Base-by-base conservation (phyloP, 2,113 vertebrate genomes). In the Ciconia stormi region DNA sequence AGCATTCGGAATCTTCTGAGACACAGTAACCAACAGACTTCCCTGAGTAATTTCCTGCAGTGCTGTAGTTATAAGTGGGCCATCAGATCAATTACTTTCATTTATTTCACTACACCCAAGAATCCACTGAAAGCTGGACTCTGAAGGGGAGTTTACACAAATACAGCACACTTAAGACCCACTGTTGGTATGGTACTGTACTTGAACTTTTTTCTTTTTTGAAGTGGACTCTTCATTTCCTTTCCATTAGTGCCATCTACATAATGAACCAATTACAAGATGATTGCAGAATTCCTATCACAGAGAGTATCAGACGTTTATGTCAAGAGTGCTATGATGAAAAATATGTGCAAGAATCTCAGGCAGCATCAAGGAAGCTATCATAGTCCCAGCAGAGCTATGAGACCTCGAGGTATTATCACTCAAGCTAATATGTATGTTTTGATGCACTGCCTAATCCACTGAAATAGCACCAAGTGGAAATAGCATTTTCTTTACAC, bases 361-460 rank as follows among this genome's bases (percentile, higher is more conserved):
- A 81, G 76, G 86, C 56, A 79, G 76, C 53, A 69, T 87, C 44
- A 69, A 69, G 56, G 74, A 90, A 88, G 26, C 50, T 62, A 58
- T 53, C 49, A 17, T 11, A 88, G 88, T 73, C 65, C 80, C 46
- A 65, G 50, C 25, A 70, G 32, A 93, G 40, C n/a, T 90, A 36
- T 11, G 49, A 92, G 38, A 91, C 40, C 32, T 82, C 13, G 16
- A 94, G 76, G 82, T 83, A 67, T 91, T 88, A 83, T 62, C 85
- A 82, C 36, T 58, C 49, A 82, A 85, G 49, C 49, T 92, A 93
- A 77, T 23, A 73, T 8, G 53, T 70, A 34, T 83, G 73, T 93
- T 82, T 92, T 83, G 86, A 92, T 94, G 67, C 66, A 59, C 50
- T 44, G 32, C 50, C 80, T 94, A 96, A 97, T 97, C 90, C 88